These are phyloP conservation scores for Deroplatys truncata DNA, from an alignment of 2,888 invertebrate genomes.

Conservation along the genomic window DNA sequence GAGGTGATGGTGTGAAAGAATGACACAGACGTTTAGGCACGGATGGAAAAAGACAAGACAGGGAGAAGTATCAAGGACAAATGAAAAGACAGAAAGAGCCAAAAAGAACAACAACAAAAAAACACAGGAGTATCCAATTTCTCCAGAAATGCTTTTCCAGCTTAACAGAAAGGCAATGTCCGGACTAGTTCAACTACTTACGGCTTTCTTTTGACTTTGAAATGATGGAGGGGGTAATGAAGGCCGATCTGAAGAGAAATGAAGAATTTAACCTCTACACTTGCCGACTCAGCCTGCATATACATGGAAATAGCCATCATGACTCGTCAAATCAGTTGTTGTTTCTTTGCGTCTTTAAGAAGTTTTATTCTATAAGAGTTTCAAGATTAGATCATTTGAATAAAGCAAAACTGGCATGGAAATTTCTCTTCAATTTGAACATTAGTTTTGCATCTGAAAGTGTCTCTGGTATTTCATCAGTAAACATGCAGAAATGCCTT, in stretches of 20 bases:
- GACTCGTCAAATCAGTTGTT: neutral
- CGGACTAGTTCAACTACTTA: neutral
- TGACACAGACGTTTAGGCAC: constrained; percentile 1
- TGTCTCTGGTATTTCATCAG: too few relatives aligned
- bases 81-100: neutral
- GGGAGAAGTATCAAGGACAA: neutral
- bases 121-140: neutral
- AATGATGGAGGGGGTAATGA: neutral
- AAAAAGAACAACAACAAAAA: neutral
- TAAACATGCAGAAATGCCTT: too few relatives aligned
- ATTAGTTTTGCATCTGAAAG: too few relatives aligned
- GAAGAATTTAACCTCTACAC: neutral
- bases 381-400: too few relatives aligned
- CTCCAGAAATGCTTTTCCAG: neutral
- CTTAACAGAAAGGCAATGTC: neutral
- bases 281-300: neutral
- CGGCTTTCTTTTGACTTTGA: neutral
- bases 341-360: neutral
- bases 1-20: constrained; percentile 18
- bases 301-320: neutral
- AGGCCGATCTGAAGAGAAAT: neutral
- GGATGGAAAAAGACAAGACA: neutral
- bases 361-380: too few relatives aligned
- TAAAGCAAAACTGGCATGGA: too few relatives aligned
- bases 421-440: too few relatives aligned